These are phyloP conservation scores for Ornithorhynchus anatinus DNA, from an alignment of 2,113 vertebrate genomes.

Conservation along the genomic window DNA sequence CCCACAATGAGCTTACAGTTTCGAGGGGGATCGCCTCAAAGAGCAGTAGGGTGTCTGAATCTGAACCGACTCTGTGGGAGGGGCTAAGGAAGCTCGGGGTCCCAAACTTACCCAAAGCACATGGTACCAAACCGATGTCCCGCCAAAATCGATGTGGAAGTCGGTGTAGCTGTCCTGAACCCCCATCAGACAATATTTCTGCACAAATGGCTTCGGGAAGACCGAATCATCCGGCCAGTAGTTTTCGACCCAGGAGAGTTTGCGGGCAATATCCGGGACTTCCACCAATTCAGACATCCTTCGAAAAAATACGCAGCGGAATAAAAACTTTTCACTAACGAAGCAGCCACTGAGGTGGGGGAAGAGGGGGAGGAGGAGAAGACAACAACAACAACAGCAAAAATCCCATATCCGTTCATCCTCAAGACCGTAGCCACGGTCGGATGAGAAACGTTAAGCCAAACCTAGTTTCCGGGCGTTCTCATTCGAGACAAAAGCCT, in stretches of 20 bases:
- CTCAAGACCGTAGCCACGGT: conserved; percentile 6
- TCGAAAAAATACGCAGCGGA: conserved; percentile 41
- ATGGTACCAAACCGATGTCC: conserved; percentile 99
- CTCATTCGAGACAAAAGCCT: conserved; percentile 17
- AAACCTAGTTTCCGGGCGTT: conserved; percentile 4
- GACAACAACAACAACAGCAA: conserved; percentile 15
- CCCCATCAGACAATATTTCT: conserved; percentile 99
- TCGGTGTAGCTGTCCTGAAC: conserved; percentile 98
- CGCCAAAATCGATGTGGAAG: conserved; percentile 98
- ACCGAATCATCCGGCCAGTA: conserved; percentile 98
- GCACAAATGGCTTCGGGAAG: conserved; percentile 98
- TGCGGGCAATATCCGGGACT: conserved; percentile 93
- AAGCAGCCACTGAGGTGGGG: no score
- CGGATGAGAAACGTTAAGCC: conserved; percentile 22
- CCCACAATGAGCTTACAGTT: no score
- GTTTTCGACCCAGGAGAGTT: conserved; percentile 99
- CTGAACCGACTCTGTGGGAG: no score
- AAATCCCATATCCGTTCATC: conserved; percentile 15
- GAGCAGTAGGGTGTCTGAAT: no score
- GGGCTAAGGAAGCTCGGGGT: conserved; percentile 8
- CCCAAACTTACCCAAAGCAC: conserved; percentile 91
- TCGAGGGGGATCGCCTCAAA: no score
- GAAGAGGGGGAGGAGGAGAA: no score
- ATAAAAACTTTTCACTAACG: conserved; percentile 13
- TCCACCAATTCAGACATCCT: conserved; percentile 97